A percentile compares a stretch with the other conserved stretches of the same genome.
Conservation (phyloP, 2,888 invertebrate species). For the Agonopterix heracliana region DNA sequence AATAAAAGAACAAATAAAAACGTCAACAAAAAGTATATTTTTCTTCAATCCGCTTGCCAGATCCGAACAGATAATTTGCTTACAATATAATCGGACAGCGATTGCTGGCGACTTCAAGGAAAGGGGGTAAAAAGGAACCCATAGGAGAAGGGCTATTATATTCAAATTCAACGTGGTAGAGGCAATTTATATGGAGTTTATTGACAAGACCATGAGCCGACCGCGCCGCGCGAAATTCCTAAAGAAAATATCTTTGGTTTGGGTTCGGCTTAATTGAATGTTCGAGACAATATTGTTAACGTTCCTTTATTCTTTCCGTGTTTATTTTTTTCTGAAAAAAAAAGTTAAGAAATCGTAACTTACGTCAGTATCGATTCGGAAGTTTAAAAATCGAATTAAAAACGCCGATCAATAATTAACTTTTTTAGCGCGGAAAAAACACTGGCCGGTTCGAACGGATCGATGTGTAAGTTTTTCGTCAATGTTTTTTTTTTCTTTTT, state of each 20-base stretch:
- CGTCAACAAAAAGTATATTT: conserved; percentile 27
- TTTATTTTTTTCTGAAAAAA: conserved; percentile 1
- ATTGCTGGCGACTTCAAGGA: conserved; percentile 55
- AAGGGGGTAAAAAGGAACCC: conserved; percentile 62
- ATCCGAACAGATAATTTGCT: conserved; percentile 73
- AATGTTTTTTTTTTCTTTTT: conserved; percentile 17
- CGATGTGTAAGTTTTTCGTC: conserved; percentile 22
- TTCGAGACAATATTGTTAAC: conserved; percentile 62
- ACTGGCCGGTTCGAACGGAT: conserved; percentile 12
- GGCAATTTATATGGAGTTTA: conserved; percentile 75
- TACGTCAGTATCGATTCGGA: conserved; percentile 8
- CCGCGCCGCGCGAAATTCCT: conserved; percentile 60
- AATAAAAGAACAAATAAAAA: conserved; percentile 37
- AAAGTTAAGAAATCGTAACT: conserved; percentile 5
- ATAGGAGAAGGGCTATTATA: conserved; percentile 67
- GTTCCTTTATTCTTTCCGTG: conserved; percentile 27
- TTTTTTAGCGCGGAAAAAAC: conserved; percentile 14
- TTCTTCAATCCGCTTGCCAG: conserved; percentile 53
- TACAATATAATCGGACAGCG: conserved; percentile 74
- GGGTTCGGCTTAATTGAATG: conserved; percentile 62
- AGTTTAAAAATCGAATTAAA: conserved; percentile 11
- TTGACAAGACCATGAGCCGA: conserved; percentile 62
- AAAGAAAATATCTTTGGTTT: conserved; percentile 50
- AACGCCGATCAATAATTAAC: conserved; percentile 18
- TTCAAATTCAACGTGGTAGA: conserved; percentile 69